These are phyloP conservation scores for Conistra vaccinii DNA, from an alignment of 2,888 invertebrate species.

Conservation along the genomic window DNA sequence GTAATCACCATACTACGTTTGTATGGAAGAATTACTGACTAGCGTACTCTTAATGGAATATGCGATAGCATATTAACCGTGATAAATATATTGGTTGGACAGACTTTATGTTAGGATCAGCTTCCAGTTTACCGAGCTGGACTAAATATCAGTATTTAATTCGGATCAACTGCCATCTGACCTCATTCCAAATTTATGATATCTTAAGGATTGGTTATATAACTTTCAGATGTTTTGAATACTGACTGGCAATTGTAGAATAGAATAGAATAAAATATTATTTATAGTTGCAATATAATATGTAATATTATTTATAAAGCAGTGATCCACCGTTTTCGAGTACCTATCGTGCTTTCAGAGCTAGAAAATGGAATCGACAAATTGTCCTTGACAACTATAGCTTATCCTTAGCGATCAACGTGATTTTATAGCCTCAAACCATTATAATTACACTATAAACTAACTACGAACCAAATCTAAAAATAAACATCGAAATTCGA, in stretches of 20 bases:
- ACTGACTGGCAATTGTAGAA: background rate
- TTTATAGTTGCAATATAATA: background rate
- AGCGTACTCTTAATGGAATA: too few relatives aligned
- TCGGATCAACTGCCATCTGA: background rate
- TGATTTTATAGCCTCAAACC: too few relatives aligned
- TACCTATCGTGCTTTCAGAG: background rate
- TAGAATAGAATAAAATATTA: too few relatives aligned
- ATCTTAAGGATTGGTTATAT: background rate
- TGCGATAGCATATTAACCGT: background rate
- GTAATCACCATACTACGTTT: too few relatives aligned
- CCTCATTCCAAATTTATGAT: background rate
- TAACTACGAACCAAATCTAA: background rate
- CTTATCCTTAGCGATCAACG: fast-evolving
- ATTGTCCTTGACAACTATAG: background rate
- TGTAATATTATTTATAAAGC: too few relatives aligned
- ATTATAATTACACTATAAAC: background rate
- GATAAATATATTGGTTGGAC: background rate
- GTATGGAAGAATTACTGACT: too few relatives aligned
- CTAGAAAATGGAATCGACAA: background rate
- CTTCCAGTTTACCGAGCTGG: background rate
- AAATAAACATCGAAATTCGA: background rate
- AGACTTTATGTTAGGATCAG: background rate
- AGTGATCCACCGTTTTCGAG: background rate
- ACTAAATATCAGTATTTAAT: conserved; percentile 1
- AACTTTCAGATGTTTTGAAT: background rate